Conservation (phyloP, 2,888 invertebrate species). For the Eilema sororculum region DNA sequence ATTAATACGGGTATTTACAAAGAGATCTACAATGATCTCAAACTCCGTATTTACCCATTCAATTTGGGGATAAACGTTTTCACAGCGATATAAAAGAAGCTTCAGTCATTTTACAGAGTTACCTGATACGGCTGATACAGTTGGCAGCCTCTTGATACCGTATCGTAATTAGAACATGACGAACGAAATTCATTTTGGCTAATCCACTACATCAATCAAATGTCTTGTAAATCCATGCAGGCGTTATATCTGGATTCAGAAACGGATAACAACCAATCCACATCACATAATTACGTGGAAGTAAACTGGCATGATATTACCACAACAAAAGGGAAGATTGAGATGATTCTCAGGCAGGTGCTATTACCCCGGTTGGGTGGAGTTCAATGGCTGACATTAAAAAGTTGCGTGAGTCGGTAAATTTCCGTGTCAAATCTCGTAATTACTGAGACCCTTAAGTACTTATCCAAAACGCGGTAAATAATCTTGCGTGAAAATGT, state of each 20-base stretch:
- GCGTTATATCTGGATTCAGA: not conserved
- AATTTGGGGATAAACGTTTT: not conserved
- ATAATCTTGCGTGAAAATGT: not conserved
- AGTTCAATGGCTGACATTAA: slow-evolving; percentile 15
- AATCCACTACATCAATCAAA: slow-evolving; percentile 17
- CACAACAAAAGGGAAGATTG: not conserved
- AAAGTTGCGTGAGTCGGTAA: not conserved
- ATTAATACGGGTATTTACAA: not conserved
- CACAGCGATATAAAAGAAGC: not conserved
- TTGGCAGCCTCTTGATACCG: not conserved
- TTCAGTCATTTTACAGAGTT: not conserved
- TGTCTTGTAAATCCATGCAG: slow-evolving; percentile 11
- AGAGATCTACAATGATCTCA: not conserved
- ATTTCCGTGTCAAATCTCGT: slow-evolving; percentile 11
- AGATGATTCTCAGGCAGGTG: slow-evolving; percentile 9
- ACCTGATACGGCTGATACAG: not conserved
- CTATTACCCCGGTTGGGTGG: not conserved
- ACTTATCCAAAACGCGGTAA: not conserved
- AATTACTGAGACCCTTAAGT: not conserved
- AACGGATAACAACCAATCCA: slow-evolving; percentile 12
- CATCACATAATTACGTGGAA: slow-evolving; percentile 9
- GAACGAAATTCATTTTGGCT: slow-evolving; percentile 7
- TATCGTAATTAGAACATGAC: slow-evolving; percentile 7
- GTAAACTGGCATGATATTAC: not conserved
- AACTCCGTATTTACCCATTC: not conserved